A percentile compares a stretch with the other conserved stretches of the same genome.
These are phyloP conservation scores for Tetranychus truncatus DNA, from an alignment of 2,888 invertebrate genomes.

Conservation along the genomic window DNA sequence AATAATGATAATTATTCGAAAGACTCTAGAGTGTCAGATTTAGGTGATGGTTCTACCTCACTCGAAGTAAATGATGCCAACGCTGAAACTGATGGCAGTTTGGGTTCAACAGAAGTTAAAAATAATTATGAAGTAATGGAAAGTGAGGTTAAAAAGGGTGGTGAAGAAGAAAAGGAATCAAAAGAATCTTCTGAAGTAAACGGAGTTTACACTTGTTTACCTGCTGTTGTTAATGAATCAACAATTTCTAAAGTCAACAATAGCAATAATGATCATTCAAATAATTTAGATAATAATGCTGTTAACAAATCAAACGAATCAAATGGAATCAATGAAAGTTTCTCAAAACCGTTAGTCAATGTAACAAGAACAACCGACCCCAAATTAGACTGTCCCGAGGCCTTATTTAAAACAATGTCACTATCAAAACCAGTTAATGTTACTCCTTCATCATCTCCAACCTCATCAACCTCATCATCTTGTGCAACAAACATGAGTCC, in stretches of 20 bases:
- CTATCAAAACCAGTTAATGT: background rate
- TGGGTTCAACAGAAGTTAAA: background rate
- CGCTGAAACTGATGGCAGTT: background rate
- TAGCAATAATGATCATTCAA: no score
- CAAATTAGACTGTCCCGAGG: background rate
- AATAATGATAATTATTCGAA: background rate
- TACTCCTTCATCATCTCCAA: background rate
- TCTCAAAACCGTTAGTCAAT: background rate
- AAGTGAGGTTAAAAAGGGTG: background rate
- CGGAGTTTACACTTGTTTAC: no score
- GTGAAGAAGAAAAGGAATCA: background rate
- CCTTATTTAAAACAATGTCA: background rate
- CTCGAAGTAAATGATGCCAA: background rate
- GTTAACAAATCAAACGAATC: background rate
- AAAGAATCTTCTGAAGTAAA: no score
- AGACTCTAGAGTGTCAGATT: background rate
- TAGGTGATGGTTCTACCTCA: background rate
- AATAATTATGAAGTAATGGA: background rate
- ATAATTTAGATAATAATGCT: background rate
- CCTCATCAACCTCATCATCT: background rate
- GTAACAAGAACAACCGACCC: background rate
- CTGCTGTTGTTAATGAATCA: no score
- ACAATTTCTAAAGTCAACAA: no score
- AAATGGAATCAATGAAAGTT: background rate
- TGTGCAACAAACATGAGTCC: background rate